Evolutionary conservation across 1,140 invertebrate species (phyloP).

Genomic region (Drosophila pallidifrons): DNA sequence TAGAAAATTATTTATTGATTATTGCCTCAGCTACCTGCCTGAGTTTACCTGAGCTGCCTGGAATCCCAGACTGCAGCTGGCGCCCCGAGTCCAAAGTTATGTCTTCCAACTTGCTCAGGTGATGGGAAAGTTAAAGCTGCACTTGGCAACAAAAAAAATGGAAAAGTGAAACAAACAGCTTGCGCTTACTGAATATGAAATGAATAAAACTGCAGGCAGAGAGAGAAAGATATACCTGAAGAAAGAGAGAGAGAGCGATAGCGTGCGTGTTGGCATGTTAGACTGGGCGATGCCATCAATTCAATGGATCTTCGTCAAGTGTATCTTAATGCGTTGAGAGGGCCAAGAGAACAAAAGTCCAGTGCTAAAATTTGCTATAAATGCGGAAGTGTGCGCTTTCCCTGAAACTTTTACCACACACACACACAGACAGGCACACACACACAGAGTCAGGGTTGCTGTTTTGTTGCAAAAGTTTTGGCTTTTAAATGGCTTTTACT

Average conservation of each 20-base stretch:
- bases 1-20: slow-evolving; percentile 63
- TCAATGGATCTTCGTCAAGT: slow-evolving; percentile 58
- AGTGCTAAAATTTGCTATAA: slow-evolving; percentile 68
- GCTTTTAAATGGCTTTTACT: slow-evolving; percentile 83
- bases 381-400: slow-evolving; percentile 63
- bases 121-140: slow-evolving; percentile 23
- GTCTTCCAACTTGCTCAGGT: slow-evolving; percentile 3
- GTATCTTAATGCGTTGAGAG: slow-evolving; percentile 55
- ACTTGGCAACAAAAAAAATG: slow-evolving; percentile 25
- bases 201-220: slow-evolving; percentile 14
- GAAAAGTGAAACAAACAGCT: slow-evolving; percentile 16
- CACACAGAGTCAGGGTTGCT: slow-evolving; percentile 18
- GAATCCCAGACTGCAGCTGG: slow-evolving; percentile 7
- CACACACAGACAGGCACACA: slow-evolving; percentile 37
- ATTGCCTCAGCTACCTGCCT: slow-evolving; percentile 8
- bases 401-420: slow-evolving; percentile 61
- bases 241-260: background rate
- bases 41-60: slow-evolving; percentile 9
- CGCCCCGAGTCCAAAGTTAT: background rate
- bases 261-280: slow-evolving; percentile 18
- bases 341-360: slow-evolving; percentile 66
- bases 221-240: background rate
- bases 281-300: slow-evolving; percentile 41
- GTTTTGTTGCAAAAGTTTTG: slow-evolving; percentile 71
- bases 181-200: slow-evolving; percentile 36